Percentiles rank a stretch among this genome's conserved stretches.
Evolutionary conservation across 1,140 invertebrate genomes (phyloP).

Genomic region (Halyomorpha halys): DNA sequence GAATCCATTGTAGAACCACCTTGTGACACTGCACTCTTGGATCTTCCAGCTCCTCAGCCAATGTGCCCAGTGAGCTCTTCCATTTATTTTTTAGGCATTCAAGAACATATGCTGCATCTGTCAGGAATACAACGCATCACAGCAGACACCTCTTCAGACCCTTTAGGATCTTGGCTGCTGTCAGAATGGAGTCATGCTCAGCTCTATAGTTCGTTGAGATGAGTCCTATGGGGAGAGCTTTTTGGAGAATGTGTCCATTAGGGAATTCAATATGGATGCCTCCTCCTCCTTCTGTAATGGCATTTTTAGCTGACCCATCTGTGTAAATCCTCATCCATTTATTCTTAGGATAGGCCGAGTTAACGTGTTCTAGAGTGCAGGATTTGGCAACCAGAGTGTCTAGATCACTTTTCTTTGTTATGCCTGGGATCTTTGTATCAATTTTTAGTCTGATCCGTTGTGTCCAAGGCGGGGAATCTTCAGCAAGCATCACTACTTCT

Average conservation of each 20-base stretch:
- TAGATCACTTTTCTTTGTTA: no score
- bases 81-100: neutral
- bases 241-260: neutral
- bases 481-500: neutral
- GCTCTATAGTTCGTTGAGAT: neutral
- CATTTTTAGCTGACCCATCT: neutral
- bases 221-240: neutral
- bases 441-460: neutral
- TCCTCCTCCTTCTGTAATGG: neutral
- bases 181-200: neutral
- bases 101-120: neutral
- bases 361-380: no score
- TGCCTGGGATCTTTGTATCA: no score
- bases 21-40: no score
- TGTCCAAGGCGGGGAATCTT: neutral
- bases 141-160: neutral
- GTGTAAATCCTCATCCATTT: neutral
- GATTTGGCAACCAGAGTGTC: no score
- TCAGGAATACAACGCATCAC: neutral
- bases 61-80: no score
- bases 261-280: neutral
- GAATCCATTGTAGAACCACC: no score
- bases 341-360: neutral
- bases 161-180: neutral
- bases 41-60: no score